These are phyloP conservation scores for Toxonevra muliebris DNA, from an alignment of 2,888 invertebrate genomes.

Conservation along the genomic window DNA sequence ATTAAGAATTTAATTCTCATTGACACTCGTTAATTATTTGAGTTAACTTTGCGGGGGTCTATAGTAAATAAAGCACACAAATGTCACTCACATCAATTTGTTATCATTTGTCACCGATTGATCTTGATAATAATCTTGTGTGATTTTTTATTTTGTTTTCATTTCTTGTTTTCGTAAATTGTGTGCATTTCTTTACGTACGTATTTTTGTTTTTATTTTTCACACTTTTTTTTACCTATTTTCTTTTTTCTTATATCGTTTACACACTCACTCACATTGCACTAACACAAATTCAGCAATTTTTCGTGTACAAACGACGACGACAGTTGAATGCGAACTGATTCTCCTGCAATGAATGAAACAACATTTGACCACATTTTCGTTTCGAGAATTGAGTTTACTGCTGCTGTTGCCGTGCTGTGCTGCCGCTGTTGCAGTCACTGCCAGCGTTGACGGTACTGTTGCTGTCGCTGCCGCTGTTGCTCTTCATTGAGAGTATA, in stretches of 20 bases:
- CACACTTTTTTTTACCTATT: too few species aligned
- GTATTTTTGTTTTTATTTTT: slow-evolving; percentile 30
- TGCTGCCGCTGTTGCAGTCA: not conserved
- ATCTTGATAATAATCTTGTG: slow-evolving; percentile 2
- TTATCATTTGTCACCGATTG: not conserved
- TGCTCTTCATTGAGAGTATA: not conserved
- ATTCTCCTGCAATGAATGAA: slow-evolving; percentile 59
- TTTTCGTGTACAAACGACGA: slow-evolving; percentile 14
- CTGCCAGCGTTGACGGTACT: not conserved
- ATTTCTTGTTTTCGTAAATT: slow-evolving; percentile 16
- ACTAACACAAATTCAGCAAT: too few species aligned
- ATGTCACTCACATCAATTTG: too few species aligned
- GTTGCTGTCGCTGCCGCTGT: slow-evolving; percentile 22
- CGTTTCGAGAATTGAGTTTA: not conserved
- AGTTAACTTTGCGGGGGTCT: too few species aligned
- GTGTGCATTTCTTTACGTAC: slow-evolving; percentile 32
- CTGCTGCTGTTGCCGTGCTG: slow-evolving; percentile 13
- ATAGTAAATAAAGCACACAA: too few species aligned
- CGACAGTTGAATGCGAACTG: slow-evolving; percentile 59
- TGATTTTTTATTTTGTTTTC: slow-evolving; percentile 3
- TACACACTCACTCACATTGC: too few species aligned
- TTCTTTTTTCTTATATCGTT: too few species aligned
- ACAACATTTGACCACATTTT: slow-evolving; percentile 33
- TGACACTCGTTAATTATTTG: not conserved
- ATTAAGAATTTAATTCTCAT: not conserved